Conservation (phyloP, 2,797 vertebrate genomes). For the Cossypha heuglini region DNA sequence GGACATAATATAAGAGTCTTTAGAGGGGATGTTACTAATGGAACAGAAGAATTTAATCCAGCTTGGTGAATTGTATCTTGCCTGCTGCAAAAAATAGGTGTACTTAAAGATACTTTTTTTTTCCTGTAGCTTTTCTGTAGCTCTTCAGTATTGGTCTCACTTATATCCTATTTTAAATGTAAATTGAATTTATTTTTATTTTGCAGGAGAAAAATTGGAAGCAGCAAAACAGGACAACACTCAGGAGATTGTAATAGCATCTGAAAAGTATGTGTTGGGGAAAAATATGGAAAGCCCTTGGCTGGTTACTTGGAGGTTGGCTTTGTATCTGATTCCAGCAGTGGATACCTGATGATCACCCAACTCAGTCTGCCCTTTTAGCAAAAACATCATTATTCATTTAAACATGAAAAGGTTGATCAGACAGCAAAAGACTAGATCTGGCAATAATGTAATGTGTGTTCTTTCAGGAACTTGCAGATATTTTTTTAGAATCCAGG, state of each 20-base stretch:
- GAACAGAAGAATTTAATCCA: neutral
- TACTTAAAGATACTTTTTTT: neutral
- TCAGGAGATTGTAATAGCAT: constrained; percentile 29
- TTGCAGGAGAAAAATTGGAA: constrained; percentile 44
- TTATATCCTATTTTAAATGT: neutral
- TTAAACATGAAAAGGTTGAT: neutral
- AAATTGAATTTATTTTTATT: neutral
- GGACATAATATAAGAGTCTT: neutral
- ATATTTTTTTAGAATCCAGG: neutral
- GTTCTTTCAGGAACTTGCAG: neutral
- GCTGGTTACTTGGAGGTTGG: neutral
- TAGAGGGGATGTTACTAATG: neutral
- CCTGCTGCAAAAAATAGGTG: neutral
- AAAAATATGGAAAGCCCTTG: neutral
- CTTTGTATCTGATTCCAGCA: neutral
- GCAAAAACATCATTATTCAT: neutral
- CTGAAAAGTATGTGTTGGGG: constrained; percentile 69
- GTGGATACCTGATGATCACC: neutral
- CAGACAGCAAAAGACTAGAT: neutral
- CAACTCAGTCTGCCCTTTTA: neutral
- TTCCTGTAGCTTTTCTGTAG: neutral
- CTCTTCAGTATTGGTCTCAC: neutral
- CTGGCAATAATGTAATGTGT: neutral
- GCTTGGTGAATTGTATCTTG: neutral
- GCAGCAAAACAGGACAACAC: constrained; percentile 1